Base-by-base conservation (phyloP, 1,140 invertebrate genomes). In the Halesus radiatus region DNA sequence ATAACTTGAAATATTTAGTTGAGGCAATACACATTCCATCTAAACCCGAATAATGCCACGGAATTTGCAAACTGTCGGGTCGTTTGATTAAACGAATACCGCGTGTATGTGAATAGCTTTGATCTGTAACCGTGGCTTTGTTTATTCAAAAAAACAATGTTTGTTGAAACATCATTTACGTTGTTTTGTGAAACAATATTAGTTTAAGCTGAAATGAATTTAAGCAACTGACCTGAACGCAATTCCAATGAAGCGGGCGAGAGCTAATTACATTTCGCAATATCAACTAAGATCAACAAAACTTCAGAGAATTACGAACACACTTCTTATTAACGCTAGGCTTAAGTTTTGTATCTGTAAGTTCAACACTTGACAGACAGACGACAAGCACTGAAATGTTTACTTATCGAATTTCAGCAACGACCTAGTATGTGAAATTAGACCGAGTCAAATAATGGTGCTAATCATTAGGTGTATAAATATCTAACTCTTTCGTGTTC, bases 261-360 rank as follows among this genome's bases (percentile, higher is more conserved):
- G 62, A 32, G 45, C 68, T 72, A 72, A 72, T 72, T 53, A 72
- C 45, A 70, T 70, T 50, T 70, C 20, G 16, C 7, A 70, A 70
- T 70, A 70, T 70, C 66, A 52, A 70, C 66, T 20, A 72, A 72
- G 22, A 16, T 50, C 52, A 72, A 52, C 68, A 52, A 50, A 52
- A 52, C 18, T 72, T 53, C 5, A 10, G 18, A 23, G n/a, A 72
- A 53, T 52, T 60, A 10, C 13, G 3, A 26, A 37, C 62, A 15
- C 62, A 45, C 37, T 45, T 32, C 22, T 66, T 66, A 54, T 72
- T 52, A 54, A 22, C 20, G 54, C n/a, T 56, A 7, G n/a, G 54
- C 23, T 26, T 20, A 22, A 52, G 18, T 72, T 72, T 52, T 26
- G 32, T 37, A 72, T 53, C 68, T 13, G 16, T 15, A 52, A 52